Base-by-base conservation (phyloP, 2,113 vertebrate species). In the Alosa alosa region DNA sequence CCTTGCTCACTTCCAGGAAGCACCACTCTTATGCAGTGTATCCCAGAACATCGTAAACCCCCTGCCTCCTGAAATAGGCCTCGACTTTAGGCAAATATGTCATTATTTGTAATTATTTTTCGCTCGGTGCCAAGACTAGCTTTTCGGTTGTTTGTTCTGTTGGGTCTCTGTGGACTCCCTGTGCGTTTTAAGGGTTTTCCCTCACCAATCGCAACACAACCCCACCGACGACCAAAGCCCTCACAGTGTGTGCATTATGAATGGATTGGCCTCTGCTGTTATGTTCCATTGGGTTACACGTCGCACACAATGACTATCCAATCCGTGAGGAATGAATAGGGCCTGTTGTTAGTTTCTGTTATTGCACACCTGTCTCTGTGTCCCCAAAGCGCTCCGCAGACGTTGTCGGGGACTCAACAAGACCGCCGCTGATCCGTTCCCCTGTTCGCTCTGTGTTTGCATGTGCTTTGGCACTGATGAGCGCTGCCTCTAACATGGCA, bases 71-170 rank as follows among this genome's bases (percentile, higher is more conserved):
- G 36, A 47, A 91, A 90, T n/a, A 57, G 81, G 89, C 86, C 90
- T 88, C 81, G 36, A 82, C 47, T 11, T 78, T 86, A 88, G 83
- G 90, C 90, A 89, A 88, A 87, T 86, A 84, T 89, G 91, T 89
- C 55, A 86, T 89, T 87, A 87, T 87, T 75, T 75, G 57, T 39
- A 86, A 92, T 91, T 90, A 89, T 68, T 86, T 83, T 90, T 82
- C 22, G 31, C 64, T 13, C 64, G 55, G 31, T 88, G 90, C 91
- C 91, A 93, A 93, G 82, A 88, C 87, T 90, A 91, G 88, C 86
- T 72, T 13, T 11, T 1, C 1, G 6, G 36, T 60, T 68, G 39
- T 36, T 68, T 22, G 41, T 84, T 81, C 81, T 81, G 36, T 55
- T 18, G 82, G 52, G 60, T 87, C 50, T 25, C 25, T 52, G 81